These are phyloP conservation scores for Ambastaia sidthimunki DNA, from an alignment of 2,797 vertebrate genomes.

Conservation along the genomic window DNA sequence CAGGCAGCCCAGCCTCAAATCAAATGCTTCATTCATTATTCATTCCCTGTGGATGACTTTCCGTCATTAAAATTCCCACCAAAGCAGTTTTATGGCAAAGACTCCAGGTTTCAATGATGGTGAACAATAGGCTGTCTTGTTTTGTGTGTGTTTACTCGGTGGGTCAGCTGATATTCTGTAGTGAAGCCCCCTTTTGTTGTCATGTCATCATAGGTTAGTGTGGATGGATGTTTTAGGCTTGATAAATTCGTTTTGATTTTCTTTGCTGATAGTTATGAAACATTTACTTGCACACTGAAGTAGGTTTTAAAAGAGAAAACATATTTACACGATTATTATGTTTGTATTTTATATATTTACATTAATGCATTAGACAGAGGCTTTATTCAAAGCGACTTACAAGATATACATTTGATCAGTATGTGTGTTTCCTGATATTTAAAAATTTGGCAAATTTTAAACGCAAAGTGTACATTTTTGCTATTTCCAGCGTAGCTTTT, in stretches of 20 bases:
- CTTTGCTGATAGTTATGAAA: not conserved
- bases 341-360: no score
- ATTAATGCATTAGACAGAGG: no score
- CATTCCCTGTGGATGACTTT: slow-evolving; percentile 48
- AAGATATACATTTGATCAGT: no score
- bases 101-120: slow-evolving; percentile 7
- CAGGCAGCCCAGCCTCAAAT: slow-evolving; percentile 21
- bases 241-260: not conserved
- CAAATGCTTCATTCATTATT: slow-evolving; percentile 56
- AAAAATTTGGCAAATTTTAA: no score
- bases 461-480: no score
- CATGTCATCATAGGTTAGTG: slow-evolving; percentile 14
- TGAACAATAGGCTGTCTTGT: slow-evolving; percentile 31
- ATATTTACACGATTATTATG: no score
- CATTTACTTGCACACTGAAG: not conserved
- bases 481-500: no score
- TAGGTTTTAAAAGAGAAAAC: no score
- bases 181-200: slow-evolving; percentile 22
- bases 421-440: no score
- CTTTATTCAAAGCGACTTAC: no score
- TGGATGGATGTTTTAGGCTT: slow-evolving; percentile 9
- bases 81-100: slow-evolving; percentile 30
- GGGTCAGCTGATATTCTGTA: slow-evolving; percentile 25
- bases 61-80: slow-evolving; percentile 42
- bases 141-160: slow-evolving; percentile 32